These are phyloP conservation scores for Chrysina gloriosa DNA, from an alignment of 2,888 invertebrate species.

Conservation along the genomic window DNA sequence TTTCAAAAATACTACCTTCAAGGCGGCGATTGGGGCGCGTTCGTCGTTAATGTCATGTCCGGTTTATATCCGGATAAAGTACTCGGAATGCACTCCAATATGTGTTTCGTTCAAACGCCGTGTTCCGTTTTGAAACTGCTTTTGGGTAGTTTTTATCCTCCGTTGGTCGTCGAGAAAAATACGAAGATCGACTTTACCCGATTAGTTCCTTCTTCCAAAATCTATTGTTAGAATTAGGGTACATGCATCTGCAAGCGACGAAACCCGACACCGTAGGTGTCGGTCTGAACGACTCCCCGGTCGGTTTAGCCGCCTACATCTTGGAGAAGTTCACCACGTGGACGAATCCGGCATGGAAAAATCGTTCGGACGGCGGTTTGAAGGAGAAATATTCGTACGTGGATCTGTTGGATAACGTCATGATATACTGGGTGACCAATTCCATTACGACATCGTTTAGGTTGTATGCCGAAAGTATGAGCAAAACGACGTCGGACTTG, in stretches of 20 bases:
- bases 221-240: slow-evolving; percentile 69
- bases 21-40: slow-evolving; percentile 87
- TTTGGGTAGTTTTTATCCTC: slow-evolving; percentile 68
- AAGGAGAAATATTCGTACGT: slow-evolving; percentile 74
- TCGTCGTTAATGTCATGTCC: slow-evolving; percentile 72
- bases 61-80: slow-evolving; percentile 72
- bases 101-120: slow-evolving; percentile 47
- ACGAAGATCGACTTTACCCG: slow-evolving; percentile 68
- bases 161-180: slow-evolving; percentile 68
- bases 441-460: slow-evolving; percentile 78
- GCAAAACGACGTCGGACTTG: slow-evolving; percentile 52
- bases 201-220: slow-evolving; percentile 56
- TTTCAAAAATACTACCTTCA: slow-evolving; percentile 75
- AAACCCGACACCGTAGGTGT: slow-evolving; percentile 92
- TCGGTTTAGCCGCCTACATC: slow-evolving; percentile 86
- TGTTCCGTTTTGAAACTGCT: slow-evolving; percentile 39
- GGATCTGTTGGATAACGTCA: slow-evolving; percentile 78
- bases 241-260: slow-evolving; percentile 84
- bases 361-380: slow-evolving; percentile 73
- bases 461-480: slow-evolving; percentile 75
- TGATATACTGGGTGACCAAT: slow-evolving; percentile 81
- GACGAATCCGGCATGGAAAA: slow-evolving; percentile 68
- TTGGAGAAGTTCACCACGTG: slow-evolving; percentile 86
- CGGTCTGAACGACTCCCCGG: slow-evolving; percentile 78
- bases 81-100: slow-evolving; percentile 66